These are phyloP conservation scores for Amyelois transitella DNA, from an alignment of 1,140 invertebrate species.

Conservation along the genomic window DNA sequence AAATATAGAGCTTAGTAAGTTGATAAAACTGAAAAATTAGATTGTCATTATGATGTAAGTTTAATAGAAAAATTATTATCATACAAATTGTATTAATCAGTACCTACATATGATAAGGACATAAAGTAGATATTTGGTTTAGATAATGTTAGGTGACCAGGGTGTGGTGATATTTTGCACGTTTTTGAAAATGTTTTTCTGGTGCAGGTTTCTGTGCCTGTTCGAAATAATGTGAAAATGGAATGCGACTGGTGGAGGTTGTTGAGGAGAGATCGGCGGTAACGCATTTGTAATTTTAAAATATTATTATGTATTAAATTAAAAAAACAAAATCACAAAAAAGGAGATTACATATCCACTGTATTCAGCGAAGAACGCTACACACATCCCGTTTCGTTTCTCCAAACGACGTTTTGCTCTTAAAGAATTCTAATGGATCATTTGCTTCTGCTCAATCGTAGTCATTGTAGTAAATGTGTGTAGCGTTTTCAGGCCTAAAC, in stretches of 20 bases:
- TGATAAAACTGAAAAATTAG: slow-evolving; percentile 59
- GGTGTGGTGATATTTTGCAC: slow-evolving; percentile 74
- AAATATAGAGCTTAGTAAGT: slow-evolving; percentile 71
- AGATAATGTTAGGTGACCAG: slow-evolving; percentile 73
- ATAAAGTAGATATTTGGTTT: slow-evolving; percentile 67
- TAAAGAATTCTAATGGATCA: neutral
- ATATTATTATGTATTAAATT: slow-evolving; percentile 49
- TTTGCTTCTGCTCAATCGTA: slow-evolving; percentile 43
- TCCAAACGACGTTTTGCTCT: neutral
- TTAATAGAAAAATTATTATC: slow-evolving; percentile 56
- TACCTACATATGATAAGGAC: slow-evolving; percentile 51
- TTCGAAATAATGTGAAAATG: slow-evolving; percentile 40
- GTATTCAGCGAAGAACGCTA: slow-evolving; percentile 56
- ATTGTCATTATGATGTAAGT: slow-evolving; percentile 61
- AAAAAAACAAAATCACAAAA: slow-evolving; percentile 43
- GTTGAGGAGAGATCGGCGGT: slow-evolving; percentile 39
- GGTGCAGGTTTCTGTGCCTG: slow-evolving; percentile 51
- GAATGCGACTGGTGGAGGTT: slow-evolving; percentile 40
- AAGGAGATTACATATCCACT: slow-evolving; percentile 67
- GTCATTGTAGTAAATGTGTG: slow-evolving; percentile 37
- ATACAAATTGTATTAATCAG: slow-evolving; percentile 59
- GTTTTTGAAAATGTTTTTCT: slow-evolving; percentile 73
- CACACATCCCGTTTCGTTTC: slow-evolving; percentile 33
- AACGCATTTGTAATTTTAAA: slow-evolving; percentile 56
- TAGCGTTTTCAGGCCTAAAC: slow-evolving; percentile 67